Evolutionary conservation across 2,888 invertebrate genomes (phyloP).

Genomic region (Meandrusa payeni): DNA sequence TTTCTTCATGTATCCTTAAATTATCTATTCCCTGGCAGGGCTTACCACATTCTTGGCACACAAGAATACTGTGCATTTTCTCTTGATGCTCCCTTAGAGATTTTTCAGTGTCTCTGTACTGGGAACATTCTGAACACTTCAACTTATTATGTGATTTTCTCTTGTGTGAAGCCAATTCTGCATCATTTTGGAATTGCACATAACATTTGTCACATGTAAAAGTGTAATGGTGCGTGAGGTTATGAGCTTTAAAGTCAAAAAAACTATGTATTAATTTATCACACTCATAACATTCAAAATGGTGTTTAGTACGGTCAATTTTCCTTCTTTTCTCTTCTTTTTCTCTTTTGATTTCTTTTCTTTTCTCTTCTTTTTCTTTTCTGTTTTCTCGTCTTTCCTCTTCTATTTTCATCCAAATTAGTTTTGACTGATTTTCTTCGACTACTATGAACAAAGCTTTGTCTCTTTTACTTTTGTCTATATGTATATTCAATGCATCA

Average conservation of each 20-base stretch:
- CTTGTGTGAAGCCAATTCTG: conserved; percentile 40
- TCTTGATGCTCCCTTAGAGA: conserved; percentile 48
- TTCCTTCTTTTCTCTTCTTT: conserved; percentile 27
- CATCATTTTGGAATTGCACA: conserved; percentile 37
- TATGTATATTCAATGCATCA: conserved; percentile 38
- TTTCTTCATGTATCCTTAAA: conserved; percentile 54
- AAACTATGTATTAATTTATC: conserved; percentile 37
- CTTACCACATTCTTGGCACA: conserved; percentile 65
- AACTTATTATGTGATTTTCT: conserved; percentile 35
- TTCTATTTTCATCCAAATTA: conserved; percentile 44
- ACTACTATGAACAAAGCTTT: conserved; percentile 50
- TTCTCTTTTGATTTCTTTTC: conserved; percentile 29
- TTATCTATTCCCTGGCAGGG: conserved; percentile 50
- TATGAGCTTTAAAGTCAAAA: conserved; percentile 46
- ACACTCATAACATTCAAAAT: conserved; percentile 47
- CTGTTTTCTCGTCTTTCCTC: conserved; percentile 26
- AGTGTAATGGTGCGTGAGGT: conserved; percentile 39
- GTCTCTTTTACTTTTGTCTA: conserved; percentile 35
- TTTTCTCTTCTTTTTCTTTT: conserved; percentile 34
- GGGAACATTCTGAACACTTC: conserved; percentile 50
- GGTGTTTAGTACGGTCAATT: no score
- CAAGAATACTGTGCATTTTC: conserved; percentile 41
- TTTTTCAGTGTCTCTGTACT: conserved; percentile 42
- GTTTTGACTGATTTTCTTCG: conserved; percentile 42
- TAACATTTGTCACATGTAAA: conserved; percentile 53